Conservation (phyloP, 2,113 vertebrate genomes). For the Isurus oxyrinchus region DNA sequence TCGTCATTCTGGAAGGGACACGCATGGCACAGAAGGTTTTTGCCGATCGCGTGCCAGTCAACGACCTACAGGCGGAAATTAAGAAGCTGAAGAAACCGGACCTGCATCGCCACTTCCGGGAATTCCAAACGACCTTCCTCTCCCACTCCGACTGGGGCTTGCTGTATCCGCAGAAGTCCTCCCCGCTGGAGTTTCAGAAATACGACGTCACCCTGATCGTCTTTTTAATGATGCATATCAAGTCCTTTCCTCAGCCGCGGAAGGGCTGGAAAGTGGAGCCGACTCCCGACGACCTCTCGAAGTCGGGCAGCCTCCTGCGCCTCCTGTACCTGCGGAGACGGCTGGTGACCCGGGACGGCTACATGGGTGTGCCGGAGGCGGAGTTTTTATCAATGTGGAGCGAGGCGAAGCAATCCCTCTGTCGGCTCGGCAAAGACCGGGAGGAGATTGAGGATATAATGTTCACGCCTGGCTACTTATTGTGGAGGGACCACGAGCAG, state of each 20-base stretch:
- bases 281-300: not conserved
- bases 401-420: not conserved
- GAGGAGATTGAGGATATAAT: constrained; percentile 30
- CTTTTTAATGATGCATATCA: constrained; percentile 12
- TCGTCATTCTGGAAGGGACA: not conserved
- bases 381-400: not conserved
- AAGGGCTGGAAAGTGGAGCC: not conserved
- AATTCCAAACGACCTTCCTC: not conserved
- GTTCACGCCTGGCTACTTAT: not conserved
- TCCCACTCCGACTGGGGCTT: constrained; percentile 14
- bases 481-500: constrained; percentile 23
- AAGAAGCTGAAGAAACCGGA: not conserved
- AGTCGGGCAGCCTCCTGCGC: not conserved
- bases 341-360: not conserved
- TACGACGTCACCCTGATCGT: constrained; percentile 9
- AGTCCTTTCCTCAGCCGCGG: not conserved
- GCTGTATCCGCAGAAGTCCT: not conserved
- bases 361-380: not conserved
- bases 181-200: constrained; percentile 20
- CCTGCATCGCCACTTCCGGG: constrained; percentile 19
- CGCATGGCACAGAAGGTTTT: not conserved
- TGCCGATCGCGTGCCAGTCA: not conserved
- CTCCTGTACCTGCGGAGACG: not conserved
- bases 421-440: not conserved
- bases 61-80: not conserved